Evolutionary conservation across 2,888 invertebrate species (phyloP).

Genomic region (Nemotelus pantherinus): DNA sequence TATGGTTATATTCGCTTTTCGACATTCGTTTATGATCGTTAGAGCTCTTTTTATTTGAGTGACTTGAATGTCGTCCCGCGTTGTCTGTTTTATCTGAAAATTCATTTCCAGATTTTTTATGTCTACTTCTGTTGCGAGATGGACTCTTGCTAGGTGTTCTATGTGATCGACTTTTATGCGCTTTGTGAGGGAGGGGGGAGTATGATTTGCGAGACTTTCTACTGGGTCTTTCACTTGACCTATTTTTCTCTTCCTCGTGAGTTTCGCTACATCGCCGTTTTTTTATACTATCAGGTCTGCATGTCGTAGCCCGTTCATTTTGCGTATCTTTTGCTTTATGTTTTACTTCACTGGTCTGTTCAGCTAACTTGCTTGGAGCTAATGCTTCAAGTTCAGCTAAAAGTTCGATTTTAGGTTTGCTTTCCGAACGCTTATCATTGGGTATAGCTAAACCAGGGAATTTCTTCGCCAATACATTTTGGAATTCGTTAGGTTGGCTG

Average conservation of each 20-base stretch:
- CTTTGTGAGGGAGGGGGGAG: slow-evolving; percentile 53
- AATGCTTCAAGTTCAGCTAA: slow-evolving; percentile 88
- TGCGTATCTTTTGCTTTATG: too few relatives aligned
- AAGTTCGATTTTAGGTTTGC: slow-evolving; percentile 69
- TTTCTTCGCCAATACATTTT: slow-evolving; percentile 69
- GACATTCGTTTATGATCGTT: background rate
- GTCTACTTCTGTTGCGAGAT: slow-evolving; percentile 49
- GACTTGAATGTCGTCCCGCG: background rate
- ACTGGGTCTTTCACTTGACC: slow-evolving; percentile 50
- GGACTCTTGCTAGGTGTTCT: slow-evolving; percentile 54
- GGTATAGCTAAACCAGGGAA: slow-evolving; percentile 86
- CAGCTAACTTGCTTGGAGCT: slow-evolving; percentile 72
- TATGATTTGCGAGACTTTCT: slow-evolving; percentile 38
- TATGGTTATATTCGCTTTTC: slow-evolving; percentile 50
- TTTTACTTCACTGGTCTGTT: slow-evolving; percentile 48
- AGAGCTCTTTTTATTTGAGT: background rate
- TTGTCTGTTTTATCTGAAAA: too few relatives aligned
- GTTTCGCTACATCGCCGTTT: slow-evolving; percentile 50
- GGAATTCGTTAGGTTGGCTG: slow-evolving; percentile 37
- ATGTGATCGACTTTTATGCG: slow-evolving; percentile 52
- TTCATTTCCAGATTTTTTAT: background rate
- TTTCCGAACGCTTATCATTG: slow-evolving; percentile 72
- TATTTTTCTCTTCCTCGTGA: slow-evolving; percentile 51
- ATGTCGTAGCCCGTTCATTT: too few relatives aligned
- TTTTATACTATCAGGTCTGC: slow-evolving; percentile 47